Evolutionary conservation across 2,797 vertebrate genomes (phyloP).

Genomic region (Aplochiton taeniatus): DNA sequence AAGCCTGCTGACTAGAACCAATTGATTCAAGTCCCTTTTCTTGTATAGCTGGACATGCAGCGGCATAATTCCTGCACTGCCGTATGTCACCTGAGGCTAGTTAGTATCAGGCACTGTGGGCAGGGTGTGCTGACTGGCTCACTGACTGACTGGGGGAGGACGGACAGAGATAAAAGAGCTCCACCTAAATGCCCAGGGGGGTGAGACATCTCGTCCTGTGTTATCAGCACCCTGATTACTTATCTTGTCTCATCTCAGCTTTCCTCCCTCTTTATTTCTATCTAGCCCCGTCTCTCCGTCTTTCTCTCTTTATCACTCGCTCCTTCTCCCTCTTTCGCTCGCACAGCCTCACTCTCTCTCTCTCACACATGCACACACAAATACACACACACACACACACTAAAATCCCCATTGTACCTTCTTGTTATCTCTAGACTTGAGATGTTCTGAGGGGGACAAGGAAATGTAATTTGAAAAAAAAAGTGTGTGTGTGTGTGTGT

Average conservation of each 20-base stretch:
- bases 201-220: constrained; percentile 57
- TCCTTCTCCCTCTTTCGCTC: neutral
- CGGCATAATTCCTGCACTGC: constrained; percentile 27
- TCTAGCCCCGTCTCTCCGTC: neutral
- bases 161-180: constrained; percentile 44
- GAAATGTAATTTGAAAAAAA: too few relatives aligned
- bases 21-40: constrained; percentile 18
- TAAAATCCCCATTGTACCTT: neutral
- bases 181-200: constrained; percentile 53
- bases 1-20: constrained; percentile 18
- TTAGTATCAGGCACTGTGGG: constrained; percentile 32
- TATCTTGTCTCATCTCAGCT: constrained; percentile 46
- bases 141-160: neutral
- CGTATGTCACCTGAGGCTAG: constrained; percentile 52
- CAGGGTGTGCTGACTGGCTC: too few relatives aligned
- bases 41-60: constrained; percentile 18
- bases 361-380: constrained; percentile 37
- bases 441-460: constrained; percentile 27
- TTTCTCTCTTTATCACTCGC: neutral
- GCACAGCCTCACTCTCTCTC: neutral
- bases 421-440: constrained; percentile 36
- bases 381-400: constrained; percentile 35
- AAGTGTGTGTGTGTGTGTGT: too few relatives aligned
- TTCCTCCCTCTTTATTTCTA: neutral
- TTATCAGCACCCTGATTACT: constrained; percentile 62